These are phyloP conservation scores for Clytia hemisphaerica DNA, from an alignment of 30 jellyfish, hydroid and myxozoan species.

Conservation along the genomic window DNA sequence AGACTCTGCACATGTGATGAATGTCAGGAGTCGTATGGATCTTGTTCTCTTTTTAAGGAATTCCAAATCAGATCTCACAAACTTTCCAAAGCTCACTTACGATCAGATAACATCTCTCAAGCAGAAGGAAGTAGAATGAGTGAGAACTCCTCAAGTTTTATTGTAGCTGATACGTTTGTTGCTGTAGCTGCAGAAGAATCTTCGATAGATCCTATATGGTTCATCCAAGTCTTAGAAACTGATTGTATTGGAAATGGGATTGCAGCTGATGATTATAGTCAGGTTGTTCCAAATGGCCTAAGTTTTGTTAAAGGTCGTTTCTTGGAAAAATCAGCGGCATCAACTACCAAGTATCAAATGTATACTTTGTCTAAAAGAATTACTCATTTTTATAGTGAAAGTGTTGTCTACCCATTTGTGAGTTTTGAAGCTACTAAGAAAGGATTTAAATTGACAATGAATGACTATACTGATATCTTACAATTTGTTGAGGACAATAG, in stretches of 20 bases:
- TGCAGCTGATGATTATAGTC: slow-evolving; percentile 1
- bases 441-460: no score
- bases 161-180: slow-evolving; percentile 11
- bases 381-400: slow-evolving; percentile 5
- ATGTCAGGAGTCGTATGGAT: neutral
- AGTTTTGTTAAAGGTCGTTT: neutral
- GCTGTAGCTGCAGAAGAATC: slow-evolving; percentile 19
- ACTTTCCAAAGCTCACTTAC: neutral
- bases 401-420: slow-evolving; percentile 13
- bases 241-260: neutral
- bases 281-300: slow-evolving; percentile 9
- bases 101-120: slow-evolving; percentile 8
- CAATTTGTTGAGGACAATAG: slow-evolving; percentile 5
- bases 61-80: neutral
- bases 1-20: slow-evolving; percentile 17
- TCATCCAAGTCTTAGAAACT: slow-evolving; percentile 7
- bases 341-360: neutral
- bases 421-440: neutral
- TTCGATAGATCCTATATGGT: slow-evolving; percentile 15
- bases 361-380: neutral
- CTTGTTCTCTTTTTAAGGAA: slow-evolving; percentile 4
- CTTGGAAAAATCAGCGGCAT: neutral
- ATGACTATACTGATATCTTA: slow-evolving; percentile 8
- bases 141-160: neutral
- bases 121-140: neutral